These are phyloP conservation scores for Tetranychus truncatus DNA, from an alignment of 2,888 invertebrate species.

Conservation along the genomic window DNA sequence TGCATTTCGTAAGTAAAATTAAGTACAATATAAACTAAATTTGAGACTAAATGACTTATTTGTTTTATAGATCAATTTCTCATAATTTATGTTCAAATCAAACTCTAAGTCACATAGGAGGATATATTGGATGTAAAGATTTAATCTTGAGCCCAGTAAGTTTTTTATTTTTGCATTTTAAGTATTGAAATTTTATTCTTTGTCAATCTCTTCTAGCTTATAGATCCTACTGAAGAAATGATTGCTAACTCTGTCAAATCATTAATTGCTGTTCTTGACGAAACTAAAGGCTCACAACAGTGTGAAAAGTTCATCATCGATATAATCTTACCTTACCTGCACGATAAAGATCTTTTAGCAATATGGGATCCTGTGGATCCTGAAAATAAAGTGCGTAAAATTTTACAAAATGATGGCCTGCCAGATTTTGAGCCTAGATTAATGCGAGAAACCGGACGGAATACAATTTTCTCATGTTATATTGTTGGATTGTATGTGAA, in stretches of 20 bases:
- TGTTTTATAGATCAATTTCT: conserved; percentile 39
- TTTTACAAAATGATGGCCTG: conserved; percentile 38
- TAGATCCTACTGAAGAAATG: conserved; percentile 29
- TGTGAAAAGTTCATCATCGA: conserved; percentile 64
- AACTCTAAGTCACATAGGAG: conserved; percentile 50
- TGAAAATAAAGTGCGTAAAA: conserved; percentile 45
- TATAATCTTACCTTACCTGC: conserved; percentile 56
- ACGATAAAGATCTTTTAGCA: conserved; percentile 64
- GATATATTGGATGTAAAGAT: conserved; percentile 60
- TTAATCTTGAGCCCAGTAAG: conserved; percentile 57
- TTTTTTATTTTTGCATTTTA: conserved; percentile 26
- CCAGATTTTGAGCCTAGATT: conserved; percentile 33
- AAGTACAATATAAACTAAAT: neutral
- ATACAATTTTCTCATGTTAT: conserved; percentile 63
- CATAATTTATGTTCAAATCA: conserved; percentile 47
- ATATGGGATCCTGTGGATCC: conserved; percentile 66
- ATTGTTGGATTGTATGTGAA: conserved; percentile 71
- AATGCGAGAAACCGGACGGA: conserved; percentile 54
- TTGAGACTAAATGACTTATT: conserved; percentile 2
- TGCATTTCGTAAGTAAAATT: conserved; percentile 42
- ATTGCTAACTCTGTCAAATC: conserved; percentile 58
- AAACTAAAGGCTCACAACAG: conserved; percentile 40
- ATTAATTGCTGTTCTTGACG: conserved; percentile 51
- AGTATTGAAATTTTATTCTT: neutral
- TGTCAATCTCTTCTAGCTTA: conserved; percentile 41